Base-by-base conservation (phyloP, 2,888 invertebrate genomes). In the Muschampia plurimacula region DNA sequence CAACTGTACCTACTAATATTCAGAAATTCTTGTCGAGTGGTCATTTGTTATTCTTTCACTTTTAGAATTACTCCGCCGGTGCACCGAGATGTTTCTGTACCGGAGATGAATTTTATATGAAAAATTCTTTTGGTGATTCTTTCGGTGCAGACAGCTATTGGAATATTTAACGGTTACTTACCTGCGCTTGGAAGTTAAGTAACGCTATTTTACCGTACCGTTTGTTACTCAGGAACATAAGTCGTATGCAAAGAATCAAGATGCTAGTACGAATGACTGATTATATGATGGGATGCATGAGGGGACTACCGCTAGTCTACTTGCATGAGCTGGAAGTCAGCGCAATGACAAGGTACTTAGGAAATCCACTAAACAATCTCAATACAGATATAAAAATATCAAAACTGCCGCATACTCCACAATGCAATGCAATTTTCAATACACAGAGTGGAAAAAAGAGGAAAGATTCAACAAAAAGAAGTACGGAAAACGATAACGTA, bases 321-420 rank as follows among this genome's bases (percentile, higher is more conserved):
- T 78, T 28, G 77, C 83, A 81, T 81, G 85, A 86, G 84, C 83
- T 82, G 83, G 82, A 86, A 82, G 81, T 80, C 83, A 82, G 77
- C 79, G 81, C 82, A 85, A 84, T 83, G 84, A 80, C 83, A 84
- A 84, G 83, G 78, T 77, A 76, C 78, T 80, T 80, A 82, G 81
- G 82, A 84, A 72, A 83, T 83, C 75, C 78, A 82, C 85, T 83
- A 90, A 88, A 86, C 85, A 86, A 86, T 80, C 82, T 82, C 83
- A 83, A 86, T 85, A 86, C 85, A 87, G 78, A 82, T 84, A 81
- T 79, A 81, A 81, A 84, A 85, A 79, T 78, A 74, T 74, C 77
- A 89, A 84, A 87, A 89, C 93, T 91, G 92, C 92, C 93, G 93
- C 90, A 93, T 93, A 93, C 89, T 89, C 91, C 94, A 92, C 93